Percentiles rank a stretch among this genome's conserved stretches.
Conservation (phyloP, 2,797 vertebrate genomes). For the Diglossa cyanea region DNA sequence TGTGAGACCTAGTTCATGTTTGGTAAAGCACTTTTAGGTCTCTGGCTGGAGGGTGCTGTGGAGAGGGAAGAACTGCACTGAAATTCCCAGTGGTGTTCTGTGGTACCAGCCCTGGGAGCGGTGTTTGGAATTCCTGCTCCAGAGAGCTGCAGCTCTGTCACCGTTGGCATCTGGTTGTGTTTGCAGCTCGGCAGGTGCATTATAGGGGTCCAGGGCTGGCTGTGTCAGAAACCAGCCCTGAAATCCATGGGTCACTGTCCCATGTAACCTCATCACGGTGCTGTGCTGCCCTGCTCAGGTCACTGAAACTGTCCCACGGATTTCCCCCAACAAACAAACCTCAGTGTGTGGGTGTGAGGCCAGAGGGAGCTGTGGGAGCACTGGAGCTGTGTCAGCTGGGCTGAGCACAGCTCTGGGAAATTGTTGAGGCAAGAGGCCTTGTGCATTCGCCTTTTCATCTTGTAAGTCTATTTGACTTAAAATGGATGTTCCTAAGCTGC, state of each 20-base stretch:
- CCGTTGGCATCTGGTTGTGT: accelerated
- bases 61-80: accelerated
- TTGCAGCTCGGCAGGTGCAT: background rate
- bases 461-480: background rate
- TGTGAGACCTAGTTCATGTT: background rate
- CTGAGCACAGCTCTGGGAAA: background rate
- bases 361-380: background rate
- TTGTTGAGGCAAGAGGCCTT: background rate
- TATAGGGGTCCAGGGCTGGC: background rate
- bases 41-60: background rate
- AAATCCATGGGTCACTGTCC: accelerated
- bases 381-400: background rate
- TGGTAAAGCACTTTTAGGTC: background rate
- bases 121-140: background rate
- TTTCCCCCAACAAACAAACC: background rate
- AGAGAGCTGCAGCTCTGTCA: background rate
- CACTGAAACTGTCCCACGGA: background rate
- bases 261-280: accelerated
- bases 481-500: background rate
- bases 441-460: background rate
- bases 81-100: accelerated
- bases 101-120: background rate
- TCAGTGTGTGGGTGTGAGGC: background rate
- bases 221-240: background rate
- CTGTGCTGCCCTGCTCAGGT: background rate